phyloP scores from a whole-genome alignment of 2,888 invertebrate genomes.

The Sminthurinus aureus region DNA sequence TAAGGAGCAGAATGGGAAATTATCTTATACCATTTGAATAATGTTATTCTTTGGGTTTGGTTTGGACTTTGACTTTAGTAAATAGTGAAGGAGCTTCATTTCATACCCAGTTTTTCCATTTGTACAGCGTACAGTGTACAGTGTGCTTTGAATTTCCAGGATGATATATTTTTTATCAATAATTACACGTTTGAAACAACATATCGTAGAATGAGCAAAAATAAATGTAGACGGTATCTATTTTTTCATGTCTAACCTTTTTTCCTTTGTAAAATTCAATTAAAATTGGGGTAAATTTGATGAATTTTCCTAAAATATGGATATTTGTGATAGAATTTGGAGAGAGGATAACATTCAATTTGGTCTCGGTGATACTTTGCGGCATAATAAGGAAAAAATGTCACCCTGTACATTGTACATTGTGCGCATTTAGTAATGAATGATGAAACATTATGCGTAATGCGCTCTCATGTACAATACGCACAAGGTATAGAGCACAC shows the following conservation, averaged over 20 bases:
- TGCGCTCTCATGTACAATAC: not conserved
- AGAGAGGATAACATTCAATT: too few species aligned
- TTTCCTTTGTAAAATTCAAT: not conserved
- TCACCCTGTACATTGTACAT: not conserved
- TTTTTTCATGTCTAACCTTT: not conserved
- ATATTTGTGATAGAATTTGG: too few species aligned
- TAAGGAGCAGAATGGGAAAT: conserved; percentile 13
- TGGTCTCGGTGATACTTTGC: too few species aligned
- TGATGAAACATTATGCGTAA: not conserved
- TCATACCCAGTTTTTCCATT: not conserved
- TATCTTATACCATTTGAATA: conserved; percentile 25
- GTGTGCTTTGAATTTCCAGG: too few species aligned
- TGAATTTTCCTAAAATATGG: too few species aligned
- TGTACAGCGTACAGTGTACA: too few species aligned
- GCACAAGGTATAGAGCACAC: not conserved
- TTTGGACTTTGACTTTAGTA: not conserved
- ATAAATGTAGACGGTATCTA: too few species aligned
- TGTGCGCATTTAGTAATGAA: not conserved
- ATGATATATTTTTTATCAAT: too few species aligned
- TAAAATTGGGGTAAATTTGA: too few species aligned
- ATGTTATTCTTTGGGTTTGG: not conserved
- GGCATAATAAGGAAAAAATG: too few species aligned
- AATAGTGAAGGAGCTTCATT: not conserved
- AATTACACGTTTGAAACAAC: too few species aligned
- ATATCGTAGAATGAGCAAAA: too few species aligned